These are phyloP conservation scores for Hippocampus guttulatus DNA, from an alignment of 2,113 vertebrate species.

Conservation along the genomic window DNA sequence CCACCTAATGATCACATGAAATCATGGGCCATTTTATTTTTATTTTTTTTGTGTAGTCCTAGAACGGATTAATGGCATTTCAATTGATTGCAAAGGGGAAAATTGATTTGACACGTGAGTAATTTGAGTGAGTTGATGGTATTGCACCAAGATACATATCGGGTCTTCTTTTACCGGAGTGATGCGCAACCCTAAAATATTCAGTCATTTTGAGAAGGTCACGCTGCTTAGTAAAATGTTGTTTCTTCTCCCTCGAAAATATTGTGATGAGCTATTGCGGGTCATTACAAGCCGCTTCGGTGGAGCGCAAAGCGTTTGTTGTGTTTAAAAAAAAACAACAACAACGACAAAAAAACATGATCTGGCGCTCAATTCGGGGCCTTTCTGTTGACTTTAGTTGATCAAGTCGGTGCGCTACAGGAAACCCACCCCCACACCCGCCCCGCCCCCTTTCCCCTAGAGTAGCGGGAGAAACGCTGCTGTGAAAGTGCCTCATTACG, in stretches of 20 bases:
- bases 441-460: not conserved
- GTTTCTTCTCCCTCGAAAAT: not conserved
- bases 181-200: too few species aligned
- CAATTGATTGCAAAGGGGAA: too few species aligned
- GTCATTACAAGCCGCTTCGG: not conserved
- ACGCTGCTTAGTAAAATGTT: not conserved
- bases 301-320: not conserved
- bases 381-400: slow-evolving; percentile 16
- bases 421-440: not conserved
- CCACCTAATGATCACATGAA: too few species aligned
- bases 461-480: slow-evolving; percentile 11
- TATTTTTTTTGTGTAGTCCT: too few species aligned
- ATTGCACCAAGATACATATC: too few species aligned
- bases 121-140: too few species aligned
- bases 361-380: not conserved
- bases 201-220: not conserved
- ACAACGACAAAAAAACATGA: not conserved
- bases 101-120: too few species aligned
- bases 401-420: slow-evolving; percentile 1
- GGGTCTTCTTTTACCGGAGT: not conserved
- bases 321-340: not conserved
- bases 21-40: too few species aligned
- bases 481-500: slow-evolving; percentile 47
- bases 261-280: not conserved
- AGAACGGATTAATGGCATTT: too few species aligned